These are phyloP conservation scores for Smutsia gigantea DNA, from an alignment of 2,797 vertebrate genomes.

Conservation along the genomic window DNA sequence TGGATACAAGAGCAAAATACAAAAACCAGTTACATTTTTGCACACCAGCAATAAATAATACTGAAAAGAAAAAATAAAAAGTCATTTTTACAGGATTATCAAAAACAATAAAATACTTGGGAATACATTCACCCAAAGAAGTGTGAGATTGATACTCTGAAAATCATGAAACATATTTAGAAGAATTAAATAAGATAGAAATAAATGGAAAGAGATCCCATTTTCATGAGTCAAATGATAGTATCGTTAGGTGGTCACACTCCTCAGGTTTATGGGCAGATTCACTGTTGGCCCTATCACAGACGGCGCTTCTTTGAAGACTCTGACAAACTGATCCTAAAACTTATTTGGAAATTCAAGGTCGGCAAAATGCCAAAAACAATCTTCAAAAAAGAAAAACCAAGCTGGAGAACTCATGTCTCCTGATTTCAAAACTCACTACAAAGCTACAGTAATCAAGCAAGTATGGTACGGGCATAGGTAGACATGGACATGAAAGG, in stretches of 20 bases:
- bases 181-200: conserved; percentile 19
- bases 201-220: background rate
- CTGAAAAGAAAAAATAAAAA: background rate
- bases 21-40: background rate
- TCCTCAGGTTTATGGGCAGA: background rate
- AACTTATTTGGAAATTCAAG: background rate
- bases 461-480: background rate
- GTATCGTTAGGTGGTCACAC: background rate
- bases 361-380: background rate
- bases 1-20: background rate
- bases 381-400: background rate
- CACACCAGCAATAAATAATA: background rate
- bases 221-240: background rate
- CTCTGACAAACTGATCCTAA: background rate
- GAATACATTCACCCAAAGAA: background rate
- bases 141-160: background rate
- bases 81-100: background rate
- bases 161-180: background rate
- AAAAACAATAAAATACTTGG: background rate
- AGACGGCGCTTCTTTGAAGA: background rate
- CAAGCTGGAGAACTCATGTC: background rate
- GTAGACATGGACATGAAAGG: background rate
- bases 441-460: background rate
- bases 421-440: background rate
- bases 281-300: background rate